Conservation (phyloP, 2,113 vertebrate genomes). For the Microtus richardsoni region DNA sequence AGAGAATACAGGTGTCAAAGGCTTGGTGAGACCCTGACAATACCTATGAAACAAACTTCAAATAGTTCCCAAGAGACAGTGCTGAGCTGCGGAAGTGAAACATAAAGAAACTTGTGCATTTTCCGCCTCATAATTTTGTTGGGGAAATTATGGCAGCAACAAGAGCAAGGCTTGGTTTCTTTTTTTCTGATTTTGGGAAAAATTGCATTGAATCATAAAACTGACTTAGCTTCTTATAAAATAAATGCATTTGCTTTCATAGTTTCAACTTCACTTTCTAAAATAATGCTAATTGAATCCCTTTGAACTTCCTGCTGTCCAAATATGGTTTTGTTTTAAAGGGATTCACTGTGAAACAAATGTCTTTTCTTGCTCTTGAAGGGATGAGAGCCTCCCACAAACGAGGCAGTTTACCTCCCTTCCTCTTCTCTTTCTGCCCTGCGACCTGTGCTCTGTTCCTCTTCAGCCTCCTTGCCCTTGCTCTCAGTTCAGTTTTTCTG, state of each 20-base stretch:
- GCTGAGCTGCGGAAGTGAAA: not conserved
- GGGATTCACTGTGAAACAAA: not conserved
- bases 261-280: not conserved
- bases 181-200: not conserved
- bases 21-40: not conserved
- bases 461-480: not conserved
- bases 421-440: not conserved
- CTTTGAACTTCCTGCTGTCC: conserved; percentile 2
- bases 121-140: not conserved
- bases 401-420: not conserved
- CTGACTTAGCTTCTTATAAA: conserved; percentile 22
- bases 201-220: not conserved
- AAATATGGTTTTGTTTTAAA: not conserved
- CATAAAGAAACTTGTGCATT: not conserved
- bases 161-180: not conserved
- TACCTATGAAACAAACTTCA: not conserved
- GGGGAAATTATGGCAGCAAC: not conserved
- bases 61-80: not conserved
- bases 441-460: not conserved
- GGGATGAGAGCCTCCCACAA: not conserved
- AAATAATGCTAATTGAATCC: not conserved
- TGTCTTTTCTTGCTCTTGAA: not conserved
- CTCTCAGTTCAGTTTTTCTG: not conserved
- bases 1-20: not conserved
- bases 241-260: not conserved